These are phyloP conservation scores for Pedicia rivosa DNA, from an alignment of 2,888 invertebrate species.

Conservation along the genomic window DNA sequence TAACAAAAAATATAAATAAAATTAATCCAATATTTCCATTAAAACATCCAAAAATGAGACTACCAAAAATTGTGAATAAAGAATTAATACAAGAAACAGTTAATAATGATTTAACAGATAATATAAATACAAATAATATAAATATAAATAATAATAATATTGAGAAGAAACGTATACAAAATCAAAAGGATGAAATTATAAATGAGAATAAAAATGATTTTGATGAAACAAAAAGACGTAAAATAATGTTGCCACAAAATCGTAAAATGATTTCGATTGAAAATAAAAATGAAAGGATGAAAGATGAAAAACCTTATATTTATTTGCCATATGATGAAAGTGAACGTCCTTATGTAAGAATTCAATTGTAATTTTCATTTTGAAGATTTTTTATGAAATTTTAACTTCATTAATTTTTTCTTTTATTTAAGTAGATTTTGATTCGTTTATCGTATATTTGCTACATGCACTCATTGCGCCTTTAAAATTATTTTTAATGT, in stretches of 20 bases:
- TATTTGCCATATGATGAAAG: conserved; percentile 5
- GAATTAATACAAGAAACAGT: too few species aligned
- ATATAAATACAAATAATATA: conserved; percentile 1
- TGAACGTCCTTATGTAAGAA: conserved; percentile 2
- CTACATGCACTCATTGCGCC: too few species aligned
- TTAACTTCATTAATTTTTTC: too few species aligned
- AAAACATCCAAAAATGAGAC: conserved; percentile 29
- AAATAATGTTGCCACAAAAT: conserved; percentile 1
- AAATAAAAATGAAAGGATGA: conserved; percentile 1
- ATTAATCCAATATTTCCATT: conserved; percentile 1
- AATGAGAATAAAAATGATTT: neutral
- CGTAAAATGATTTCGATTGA: conserved; percentile 5
- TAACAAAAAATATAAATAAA: conserved; percentile 20
- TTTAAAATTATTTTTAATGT: too few species aligned
- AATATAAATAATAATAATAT: conserved; percentile 2
- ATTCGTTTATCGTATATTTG: too few species aligned
- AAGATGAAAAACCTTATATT: conserved; percentile 4
- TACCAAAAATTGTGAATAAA: conserved; percentile 10
- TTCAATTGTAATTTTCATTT: too few species aligned
- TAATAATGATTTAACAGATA: conserved; percentile 7
- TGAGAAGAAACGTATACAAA: neutral
- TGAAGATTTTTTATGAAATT: too few species aligned
- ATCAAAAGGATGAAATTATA: neutral
- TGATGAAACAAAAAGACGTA: neutral
- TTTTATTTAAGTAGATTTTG: too few species aligned